Percentiles rank a stretch among this genome's conserved stretches.
Evolutionary conservation across 1,140 invertebrate species (phyloP).

Genomic region (Papilio machaon): DNA sequence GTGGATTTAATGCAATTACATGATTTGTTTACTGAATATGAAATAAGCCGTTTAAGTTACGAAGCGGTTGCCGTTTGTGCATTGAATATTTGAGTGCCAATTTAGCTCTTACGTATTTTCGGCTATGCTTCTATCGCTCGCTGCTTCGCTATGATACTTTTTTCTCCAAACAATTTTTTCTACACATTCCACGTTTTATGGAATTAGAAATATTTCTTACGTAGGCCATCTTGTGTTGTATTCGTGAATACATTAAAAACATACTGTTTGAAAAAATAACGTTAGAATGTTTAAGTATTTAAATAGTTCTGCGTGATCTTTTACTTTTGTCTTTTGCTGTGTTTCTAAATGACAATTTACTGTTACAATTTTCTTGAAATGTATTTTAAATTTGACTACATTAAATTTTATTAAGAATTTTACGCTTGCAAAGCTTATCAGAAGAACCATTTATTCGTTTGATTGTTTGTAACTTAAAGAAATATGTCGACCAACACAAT

Average conservation of each 20-base stretch:
- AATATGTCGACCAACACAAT: not conserved
- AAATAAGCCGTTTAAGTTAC: not conserved
- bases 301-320: too few species aligned
- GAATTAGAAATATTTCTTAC: conserved; percentile 13
- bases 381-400: too few species aligned
- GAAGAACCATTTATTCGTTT: too few species aligned
- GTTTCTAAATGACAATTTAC: too few species aligned
- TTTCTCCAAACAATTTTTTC: conserved; percentile 11
- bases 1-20: not conserved
- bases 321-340: too few species aligned
- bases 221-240: not conserved
- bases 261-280: not conserved
- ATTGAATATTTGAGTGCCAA: conserved; percentile 23
- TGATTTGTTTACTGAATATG: not conserved
- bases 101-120: conserved; percentile 17
- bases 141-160: not conserved
- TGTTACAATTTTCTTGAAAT: too few species aligned
- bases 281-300: too few species aligned
- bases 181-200: not conserved
- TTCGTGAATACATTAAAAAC: not conserved
- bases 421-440: too few species aligned
- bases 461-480: too few species aligned
- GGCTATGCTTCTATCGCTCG: not conserved
- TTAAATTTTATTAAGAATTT: too few species aligned
- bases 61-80: not conserved